phyloP scores from a whole-genome alignment of 2,888 invertebrate species.

The Epirrita christyi region DNA sequence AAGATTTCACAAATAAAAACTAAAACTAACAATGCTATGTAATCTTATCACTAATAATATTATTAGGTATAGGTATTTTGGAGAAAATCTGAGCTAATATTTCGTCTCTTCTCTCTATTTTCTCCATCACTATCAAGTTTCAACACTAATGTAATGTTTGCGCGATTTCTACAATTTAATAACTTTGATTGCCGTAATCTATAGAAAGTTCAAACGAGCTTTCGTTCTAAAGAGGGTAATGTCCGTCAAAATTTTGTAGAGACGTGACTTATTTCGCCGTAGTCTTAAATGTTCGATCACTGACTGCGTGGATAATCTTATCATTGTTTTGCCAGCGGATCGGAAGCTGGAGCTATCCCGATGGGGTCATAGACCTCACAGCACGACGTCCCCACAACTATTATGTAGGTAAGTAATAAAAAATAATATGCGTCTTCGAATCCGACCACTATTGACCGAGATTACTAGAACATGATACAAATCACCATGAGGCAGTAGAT shows the following conservation, averaged over 20 bases:
- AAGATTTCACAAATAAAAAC: too few species aligned
- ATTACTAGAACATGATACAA: conserved; percentile 55
- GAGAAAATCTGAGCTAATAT: too few species aligned
- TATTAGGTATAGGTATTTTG: too few species aligned
- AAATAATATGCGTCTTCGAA: conserved; percentile 61
- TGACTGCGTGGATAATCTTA: conserved; percentile 68
- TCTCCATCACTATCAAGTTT: conserved; percentile 11
- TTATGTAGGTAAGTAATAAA: conserved; percentile 70
- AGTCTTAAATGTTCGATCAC: conserved; percentile 42
- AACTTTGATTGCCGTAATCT: conserved; percentile 38
- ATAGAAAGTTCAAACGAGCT: conserved; percentile 40
- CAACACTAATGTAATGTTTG: conserved; percentile 27
- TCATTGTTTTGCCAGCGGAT: conserved; percentile 56
- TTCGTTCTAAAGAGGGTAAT: conserved; percentile 54
- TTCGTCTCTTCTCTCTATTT: conserved; percentile 11
- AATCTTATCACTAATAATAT: too few species aligned
- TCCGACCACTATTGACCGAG: conserved; percentile 52
- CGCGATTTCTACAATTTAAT: conserved; percentile 38
- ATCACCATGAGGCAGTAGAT: conserved; percentile 31
- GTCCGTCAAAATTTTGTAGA: conserved; percentile 46
- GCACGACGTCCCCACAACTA: conserved; percentile 65
- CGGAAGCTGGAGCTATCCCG: conserved; percentile 55
- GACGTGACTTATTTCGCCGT: conserved; percentile 57
- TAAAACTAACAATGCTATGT: too few species aligned
- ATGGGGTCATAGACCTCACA: conserved; percentile 61